phyloP scores from a whole-genome alignment of 2,888 invertebrate species.

The Aporophyla nigra region DNA sequence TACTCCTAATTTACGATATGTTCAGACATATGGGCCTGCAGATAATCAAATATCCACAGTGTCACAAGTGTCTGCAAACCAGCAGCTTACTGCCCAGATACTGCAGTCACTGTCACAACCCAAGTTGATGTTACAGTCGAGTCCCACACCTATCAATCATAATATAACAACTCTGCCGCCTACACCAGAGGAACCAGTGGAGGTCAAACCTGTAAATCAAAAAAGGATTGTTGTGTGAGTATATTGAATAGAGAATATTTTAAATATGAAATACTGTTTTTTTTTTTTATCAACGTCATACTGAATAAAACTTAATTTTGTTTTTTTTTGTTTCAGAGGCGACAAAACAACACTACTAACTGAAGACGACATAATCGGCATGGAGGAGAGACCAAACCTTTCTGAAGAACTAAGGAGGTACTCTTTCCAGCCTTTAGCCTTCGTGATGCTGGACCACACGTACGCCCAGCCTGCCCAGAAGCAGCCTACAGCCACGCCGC shows the following conservation, averaged over 20 bases:
- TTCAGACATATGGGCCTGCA: constrained; percentile 83
- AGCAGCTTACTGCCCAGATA: constrained; percentile 92
- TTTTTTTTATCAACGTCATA: constrained; percentile 22
- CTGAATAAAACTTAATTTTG: constrained; percentile 1
- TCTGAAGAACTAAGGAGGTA: constrained; percentile 87
- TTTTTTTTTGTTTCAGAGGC: constrained; percentile 81
- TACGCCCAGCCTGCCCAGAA: constrained; percentile 89
- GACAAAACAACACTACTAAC: constrained; percentile 87
- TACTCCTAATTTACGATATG: constrained; percentile 86
- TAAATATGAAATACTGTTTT: constrained; percentile 1
- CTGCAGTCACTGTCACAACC: constrained; percentile 90
- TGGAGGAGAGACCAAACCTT: constrained; percentile 88
- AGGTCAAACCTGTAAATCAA: constrained; percentile 81
- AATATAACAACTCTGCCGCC: constrained; percentile 70
- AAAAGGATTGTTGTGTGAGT: constrained; percentile 88
- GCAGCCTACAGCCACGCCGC: constrained; percentile 75
- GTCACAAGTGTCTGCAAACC: constrained; percentile 91
- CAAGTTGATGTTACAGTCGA: constrained; percentile 83
- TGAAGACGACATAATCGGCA: constrained; percentile 89
- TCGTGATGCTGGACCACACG: constrained; percentile 89
- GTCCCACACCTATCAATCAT: constrained; percentile 75
- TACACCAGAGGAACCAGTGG: constrained; percentile 76
- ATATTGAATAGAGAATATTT: constrained; percentile 5
- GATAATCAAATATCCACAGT: constrained; percentile 83
- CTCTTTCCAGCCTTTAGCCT: constrained; percentile 86